Base-by-base conservation (phyloP, 1,140 invertebrate species). In the Notospermus geniculatus region DNA sequence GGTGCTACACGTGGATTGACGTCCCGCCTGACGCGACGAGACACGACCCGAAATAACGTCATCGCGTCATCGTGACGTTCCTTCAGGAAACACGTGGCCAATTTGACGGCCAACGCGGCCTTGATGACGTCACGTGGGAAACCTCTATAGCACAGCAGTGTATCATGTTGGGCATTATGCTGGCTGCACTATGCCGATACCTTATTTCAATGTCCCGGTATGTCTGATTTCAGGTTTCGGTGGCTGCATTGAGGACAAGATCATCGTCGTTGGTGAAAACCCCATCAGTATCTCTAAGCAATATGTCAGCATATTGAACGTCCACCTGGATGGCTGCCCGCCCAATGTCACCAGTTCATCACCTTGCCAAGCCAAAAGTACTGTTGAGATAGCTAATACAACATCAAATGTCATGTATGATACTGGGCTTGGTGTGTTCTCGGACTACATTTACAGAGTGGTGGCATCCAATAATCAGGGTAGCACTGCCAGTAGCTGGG, bases 381-480 rank as follows among this genome's bases (percentile, higher is more conserved):
- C 74, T 2, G 61, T 66, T 1, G 32, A 73, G 43, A 60, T 79
- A 4, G 76, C 74, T 55, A 64, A 72, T 55, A 74, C 74, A 9
- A 68, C 67, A 15, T 67, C 70, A 2, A 61, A 45, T 7, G 29
- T 56, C 4, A 68, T 66, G 1, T 65, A 64, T 61, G 76, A 79
- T 59, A 59, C 50, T 1, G 71, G 70, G 11, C 66, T 79, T 17
- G 57, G 69, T 29, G 43, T 57, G 2, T 59, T 65, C 73, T 53
- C 71, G 74, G 80, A 80, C 67, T 80, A 80, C 59, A 65, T 79
- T 58, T 81, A 81, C 60, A 58, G 74, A 56, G 72, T 80, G 11
- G 50, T 67, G 23, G 77, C 78, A 1, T 63, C 55, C 4, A 81
- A 80, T 68, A 54, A 58, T 27, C 75, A 71, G 27, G 80, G 80